Percentiles rank a stretch among this genome's conserved stretches.
Evolutionary conservation across 1,140 invertebrate genomes (phyloP).

Genomic region (Luehdorfia chinensis): DNA sequence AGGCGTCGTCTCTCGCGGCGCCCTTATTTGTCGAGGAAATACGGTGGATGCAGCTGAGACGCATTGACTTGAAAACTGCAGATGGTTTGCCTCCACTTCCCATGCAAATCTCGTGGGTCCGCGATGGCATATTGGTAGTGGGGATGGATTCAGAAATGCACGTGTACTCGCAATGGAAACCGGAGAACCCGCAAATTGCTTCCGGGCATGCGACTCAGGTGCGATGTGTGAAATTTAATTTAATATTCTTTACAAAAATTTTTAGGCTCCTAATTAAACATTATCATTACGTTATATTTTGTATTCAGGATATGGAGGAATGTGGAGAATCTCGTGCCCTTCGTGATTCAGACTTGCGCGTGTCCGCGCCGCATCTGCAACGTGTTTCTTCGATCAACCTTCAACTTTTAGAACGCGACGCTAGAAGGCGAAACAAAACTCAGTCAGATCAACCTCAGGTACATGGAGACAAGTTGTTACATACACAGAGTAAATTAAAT

Average conservation of each 20-base stretch:
- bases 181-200: conserved; percentile 76
- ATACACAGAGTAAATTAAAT: too few relatives aligned
- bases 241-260: neutral
- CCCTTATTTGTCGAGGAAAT: conserved; percentile 92
- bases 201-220: conserved; percentile 48
- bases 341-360: conserved; percentile 87
- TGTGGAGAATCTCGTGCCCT: conserved; percentile 85
- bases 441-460: conserved; percentile 77
- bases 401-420: conserved; percentile 84
- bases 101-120: conserved; percentile 99
- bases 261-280: too few relatives aligned
- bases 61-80: conserved; percentile 94
- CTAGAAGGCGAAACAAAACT: conserved; percentile 82
- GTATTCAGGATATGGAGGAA: conserved; percentile 79
- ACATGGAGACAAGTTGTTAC: too few relatives aligned
- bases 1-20: conserved; percentile 90
- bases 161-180: conserved; percentile 98
- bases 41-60: conserved; percentile 96
- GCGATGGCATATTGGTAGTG: conserved; percentile 97
- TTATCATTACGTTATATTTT: neutral
- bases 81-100: conserved; percentile 97
- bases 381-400: conserved; percentile 89
- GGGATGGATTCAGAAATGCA: conserved; percentile 99
- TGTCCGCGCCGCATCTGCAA: conserved; percentile 88
- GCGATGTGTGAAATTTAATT: neutral